Conservation (phyloP, 1,140 invertebrate genomes). For the Drosophila lini region DNA sequence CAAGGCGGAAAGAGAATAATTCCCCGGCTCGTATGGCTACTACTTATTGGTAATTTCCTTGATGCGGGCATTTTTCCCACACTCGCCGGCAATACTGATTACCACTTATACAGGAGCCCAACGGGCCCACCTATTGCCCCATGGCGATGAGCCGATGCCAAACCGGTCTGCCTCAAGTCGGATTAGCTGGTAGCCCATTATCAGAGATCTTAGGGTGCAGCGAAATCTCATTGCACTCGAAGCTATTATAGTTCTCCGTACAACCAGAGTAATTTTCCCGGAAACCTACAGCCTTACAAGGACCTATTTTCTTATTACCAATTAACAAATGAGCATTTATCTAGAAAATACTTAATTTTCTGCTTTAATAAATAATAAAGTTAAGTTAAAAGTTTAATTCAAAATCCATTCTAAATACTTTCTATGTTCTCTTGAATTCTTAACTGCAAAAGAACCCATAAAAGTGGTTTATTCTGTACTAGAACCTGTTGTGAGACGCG, state of each 20-base stretch:
- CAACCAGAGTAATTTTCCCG: background rate
- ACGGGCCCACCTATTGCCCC: slow-evolving; percentile 9
- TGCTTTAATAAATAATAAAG: background rate
- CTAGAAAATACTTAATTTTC: background rate
- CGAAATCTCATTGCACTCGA: background rate
- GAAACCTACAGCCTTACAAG: background rate
- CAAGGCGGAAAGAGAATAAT: slow-evolving; percentile 40
- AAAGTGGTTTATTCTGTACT: background rate
- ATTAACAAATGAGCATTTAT: background rate
- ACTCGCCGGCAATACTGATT: slow-evolving; percentile 51
- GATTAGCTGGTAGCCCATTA: background rate
- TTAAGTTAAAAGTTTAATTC: background rate
- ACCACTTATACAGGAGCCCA: slow-evolving; percentile 30
- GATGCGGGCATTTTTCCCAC: slow-evolving; percentile 64
- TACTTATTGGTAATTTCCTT: slow-evolving; percentile 67
- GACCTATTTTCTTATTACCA: background rate
- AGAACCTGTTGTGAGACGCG: slow-evolving; percentile 6
- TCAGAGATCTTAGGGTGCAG: slow-evolving; percentile 5
- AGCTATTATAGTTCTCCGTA: background rate
- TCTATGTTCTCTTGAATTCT: background rate
- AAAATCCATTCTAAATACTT: background rate
- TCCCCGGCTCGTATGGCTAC: slow-evolving; percentile 46
- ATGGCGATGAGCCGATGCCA: slow-evolving; percentile 29
- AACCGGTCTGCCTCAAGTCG: slow-evolving; percentile 37
- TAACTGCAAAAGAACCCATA: background rate